Evolutionary conservation across 2,797 vertebrate genomes (phyloP), one percentile per base, ranked within the genome.

Genomic region (Galagoides demidoff): DNA sequence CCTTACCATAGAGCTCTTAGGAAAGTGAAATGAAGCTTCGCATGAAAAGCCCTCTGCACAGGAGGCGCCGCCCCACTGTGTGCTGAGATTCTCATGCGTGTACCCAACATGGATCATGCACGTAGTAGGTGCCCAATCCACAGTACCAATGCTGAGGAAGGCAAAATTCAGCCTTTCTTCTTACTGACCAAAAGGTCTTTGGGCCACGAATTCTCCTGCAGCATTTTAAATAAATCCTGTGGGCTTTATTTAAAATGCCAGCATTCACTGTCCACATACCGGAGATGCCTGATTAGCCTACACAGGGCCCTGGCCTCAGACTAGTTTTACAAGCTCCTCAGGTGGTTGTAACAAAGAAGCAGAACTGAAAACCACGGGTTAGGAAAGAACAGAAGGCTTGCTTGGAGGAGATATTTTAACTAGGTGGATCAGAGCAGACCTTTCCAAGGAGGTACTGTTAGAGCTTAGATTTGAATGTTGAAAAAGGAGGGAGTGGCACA

Each of bases 1-100:
- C n/a, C 45, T 22, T 45, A 0, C 34, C 14, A 5, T 11, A 25
- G 84, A 71, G 57, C 45, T n/a, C 7, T 10, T 14, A 37, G 43
- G 81, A 43, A 45, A 14, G 10, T 73, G 77, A 66, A 34, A 13
- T 3, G 81, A 49, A 13, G 22, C 10, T n/a, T 45, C 57, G n/a
- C 34, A 3, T 0, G 22, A 25, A 4, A 31, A 39, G 17, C 5
- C n/a, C 88, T 74, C 45, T 27, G 57, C n/a, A 11, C 8, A 22
- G 31, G 16, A 29, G 66, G 43, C 0, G 0, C 7, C 2, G 1
- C n/a, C n/a, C 25, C 1, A 8, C 13, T 8, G 16, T 55, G 5
- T 39, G 34, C 85, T 29, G n/a, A 85, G 78, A 16, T 34, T 10
- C 8, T 13, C 3, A 11, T 0, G 5, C 1, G 1, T 3, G 1